Evolutionary conservation across 2,888 invertebrate genomes (phyloP), one percentile per base, ranked within the genome.

Genomic region (Horisme vitalbata): DNA sequence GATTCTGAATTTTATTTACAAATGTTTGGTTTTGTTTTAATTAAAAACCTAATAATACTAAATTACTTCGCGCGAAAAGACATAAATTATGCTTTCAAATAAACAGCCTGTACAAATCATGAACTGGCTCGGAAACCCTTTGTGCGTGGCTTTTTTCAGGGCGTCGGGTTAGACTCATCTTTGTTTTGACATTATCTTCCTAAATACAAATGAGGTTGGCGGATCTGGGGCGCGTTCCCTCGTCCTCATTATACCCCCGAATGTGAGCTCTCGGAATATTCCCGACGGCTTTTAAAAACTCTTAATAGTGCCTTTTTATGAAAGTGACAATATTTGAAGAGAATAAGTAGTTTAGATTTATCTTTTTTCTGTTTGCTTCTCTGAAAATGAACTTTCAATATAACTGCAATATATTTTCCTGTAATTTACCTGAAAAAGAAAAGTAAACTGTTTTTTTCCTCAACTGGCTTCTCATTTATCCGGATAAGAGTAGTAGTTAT

Each of bases 131-230:
- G 2, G 26, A 28, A 20, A 26, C 21, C n/a, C 9, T 30, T 39
- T 24, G 23, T 30, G 28, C 3, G 5, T 15, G 34, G 18, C n/a
- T 34, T 38, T 33, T 32, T 2, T 6, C 7, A 14, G 13, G 13
- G 14, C 28, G 31, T 38, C 37, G 43, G 35, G 31, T 36, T 26
- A 15, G 30, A 26, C 31, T 35, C 38, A 43, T 52, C 52, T 55
- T 57, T 57, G 57, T 55, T 54, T 54, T 44, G 52, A 55, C 52
- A 53, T 57, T 57, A 55, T 52, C 52, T 53, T 46, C 41, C 35
- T 52, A 55, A 54, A 55, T 55, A 57, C 55, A 53, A 53, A 57
- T 55, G 55, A 57, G 55, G 54, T 53, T 52, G 45, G 26, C 44
- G 21, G 38, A 52, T 51, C 24, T 41, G 32, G 55, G 45, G 49